These are phyloP conservation scores for Caenorhabditis drosophilae DNA, from an alignment of 2,888 invertebrate genomes.

Conservation along the genomic window DNA sequence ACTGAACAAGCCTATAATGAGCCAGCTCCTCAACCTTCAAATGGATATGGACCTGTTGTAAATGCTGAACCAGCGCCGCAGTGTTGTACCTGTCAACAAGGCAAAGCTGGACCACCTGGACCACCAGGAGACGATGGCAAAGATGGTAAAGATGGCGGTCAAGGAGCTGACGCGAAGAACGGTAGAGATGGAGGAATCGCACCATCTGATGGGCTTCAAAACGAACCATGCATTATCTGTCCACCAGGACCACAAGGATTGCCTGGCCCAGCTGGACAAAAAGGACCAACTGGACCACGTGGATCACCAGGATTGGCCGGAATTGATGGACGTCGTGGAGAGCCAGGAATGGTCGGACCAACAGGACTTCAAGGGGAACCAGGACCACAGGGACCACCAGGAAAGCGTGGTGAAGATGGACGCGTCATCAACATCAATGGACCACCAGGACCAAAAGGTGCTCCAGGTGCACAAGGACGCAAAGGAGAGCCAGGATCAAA, in stretches of 20 bases:
- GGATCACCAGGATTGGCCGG: conserved; percentile 61
- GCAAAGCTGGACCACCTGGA: conserved; percentile 57
- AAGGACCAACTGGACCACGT: conserved; percentile 63
- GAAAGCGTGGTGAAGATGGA: conserved; percentile 59
- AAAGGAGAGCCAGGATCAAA: conserved; percentile 60
- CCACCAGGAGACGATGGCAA: conserved; percentile 55
- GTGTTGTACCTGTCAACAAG: conserved; percentile 67
- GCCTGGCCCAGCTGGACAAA: conserved; percentile 59
- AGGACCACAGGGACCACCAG: conserved; percentile 52
- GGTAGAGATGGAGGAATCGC: conserved; percentile 57
- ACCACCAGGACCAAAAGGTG: conserved; percentile 55
- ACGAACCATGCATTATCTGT: conserved; percentile 67
- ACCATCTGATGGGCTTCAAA: conserved; percentile 47
- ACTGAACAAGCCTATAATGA: conserved; percentile 44
- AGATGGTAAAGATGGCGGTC: conserved; percentile 50
- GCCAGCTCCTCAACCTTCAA: conserved; percentile 36
- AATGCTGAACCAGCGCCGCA: conserved; percentile 59
- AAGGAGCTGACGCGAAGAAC: conserved; percentile 52
- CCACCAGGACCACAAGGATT: conserved; percentile 64
- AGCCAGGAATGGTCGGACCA: conserved; percentile 67
- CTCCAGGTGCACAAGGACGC: conserved; percentile 54
- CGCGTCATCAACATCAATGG: conserved; percentile 53
- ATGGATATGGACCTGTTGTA: conserved; percentile 58
- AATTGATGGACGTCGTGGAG: conserved; percentile 65
- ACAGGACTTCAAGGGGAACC: conserved; percentile 61